Evolutionary conservation across 2,113 vertebrate species (phyloP).

Genomic region (Hassar affinis): DNA sequence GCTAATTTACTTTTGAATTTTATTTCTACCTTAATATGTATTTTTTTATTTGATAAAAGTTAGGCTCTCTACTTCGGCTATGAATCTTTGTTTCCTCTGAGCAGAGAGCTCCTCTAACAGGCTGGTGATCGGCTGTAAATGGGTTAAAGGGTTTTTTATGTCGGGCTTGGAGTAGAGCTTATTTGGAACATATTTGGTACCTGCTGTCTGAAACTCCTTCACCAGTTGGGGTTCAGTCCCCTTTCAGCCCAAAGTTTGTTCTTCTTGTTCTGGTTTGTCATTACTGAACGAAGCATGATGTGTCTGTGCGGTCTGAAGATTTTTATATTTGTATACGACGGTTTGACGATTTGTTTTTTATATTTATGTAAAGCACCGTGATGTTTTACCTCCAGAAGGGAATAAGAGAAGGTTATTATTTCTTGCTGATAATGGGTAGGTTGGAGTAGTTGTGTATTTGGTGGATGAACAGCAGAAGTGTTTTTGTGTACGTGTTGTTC

Average conservation of each 20-base stretch:
- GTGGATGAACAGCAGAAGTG: neutral
- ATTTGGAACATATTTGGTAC: neutral
- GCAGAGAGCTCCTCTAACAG: neutral
- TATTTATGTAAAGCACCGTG: neutral
- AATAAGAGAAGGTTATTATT: neutral
- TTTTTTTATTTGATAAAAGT: neutral
- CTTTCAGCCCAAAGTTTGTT: neutral
- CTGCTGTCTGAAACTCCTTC: neutral
- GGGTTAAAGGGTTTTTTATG: neutral
- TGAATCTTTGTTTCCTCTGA: neutral
- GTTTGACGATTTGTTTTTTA: neutral
- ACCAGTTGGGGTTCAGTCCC: neutral
- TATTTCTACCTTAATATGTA: neutral
- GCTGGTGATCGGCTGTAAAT: neutral
- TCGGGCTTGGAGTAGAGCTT: neutral
- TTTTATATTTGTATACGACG: neutral
- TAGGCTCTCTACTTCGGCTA: neutral
- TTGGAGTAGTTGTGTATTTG: neutral
- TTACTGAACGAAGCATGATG: neutral
- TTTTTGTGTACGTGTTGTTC: conserved; percentile 4
- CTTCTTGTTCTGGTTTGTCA: neutral
- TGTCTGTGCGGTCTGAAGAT: neutral
- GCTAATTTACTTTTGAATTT: neutral
- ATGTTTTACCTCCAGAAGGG: neutral
- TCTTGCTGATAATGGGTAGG: neutral